These are phyloP conservation scores for Periophthalmus modestus DNA, from an alignment of 2,113 vertebrate genomes.

Conservation along the genomic window DNA sequence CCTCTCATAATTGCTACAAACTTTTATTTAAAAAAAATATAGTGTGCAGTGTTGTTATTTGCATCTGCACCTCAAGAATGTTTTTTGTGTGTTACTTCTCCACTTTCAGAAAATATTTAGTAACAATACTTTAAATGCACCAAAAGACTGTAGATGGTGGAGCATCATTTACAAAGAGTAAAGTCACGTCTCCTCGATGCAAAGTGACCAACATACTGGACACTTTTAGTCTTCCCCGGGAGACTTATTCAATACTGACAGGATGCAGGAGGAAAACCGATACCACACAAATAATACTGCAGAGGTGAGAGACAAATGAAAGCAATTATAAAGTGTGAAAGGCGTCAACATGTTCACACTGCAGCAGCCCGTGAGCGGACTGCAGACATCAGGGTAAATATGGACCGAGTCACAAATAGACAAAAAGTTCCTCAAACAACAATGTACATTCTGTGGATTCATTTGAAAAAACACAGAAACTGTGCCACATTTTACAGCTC, in stretches of 20 bases:
- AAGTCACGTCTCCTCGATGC: constrained; percentile 40
- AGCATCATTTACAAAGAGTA: constrained; percentile 54
- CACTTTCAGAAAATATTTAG: background rate
- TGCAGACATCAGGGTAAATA: background rate
- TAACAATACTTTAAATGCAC: no score
- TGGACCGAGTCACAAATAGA: background rate
- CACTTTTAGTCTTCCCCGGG: background rate
- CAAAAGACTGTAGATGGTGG: no score
- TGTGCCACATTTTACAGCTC: background rate
- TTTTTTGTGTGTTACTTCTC: background rate
- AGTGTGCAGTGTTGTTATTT: background rate
- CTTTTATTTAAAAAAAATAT: background rate
- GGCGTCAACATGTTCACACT: background rate
- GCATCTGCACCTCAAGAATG: background rate
- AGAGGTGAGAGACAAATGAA: background rate
- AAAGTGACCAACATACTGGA: constrained; percentile 22
- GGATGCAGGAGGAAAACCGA: constrained; percentile 2
- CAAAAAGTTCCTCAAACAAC: background rate
- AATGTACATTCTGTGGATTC: background rate
- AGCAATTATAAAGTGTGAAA: constrained; percentile 1
- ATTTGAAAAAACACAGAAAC: background rate
- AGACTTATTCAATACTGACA: background rate
- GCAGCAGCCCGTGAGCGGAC: background rate
- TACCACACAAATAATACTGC: background rate
- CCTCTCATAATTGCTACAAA: background rate